A percentile compares a stretch with the other conserved stretches of the same genome.
These are phyloP conservation scores for Parazoanthus atlanticus DNA, from an alignment of 92 coral and sea anemone genomes.

Conservation along the genomic window DNA sequence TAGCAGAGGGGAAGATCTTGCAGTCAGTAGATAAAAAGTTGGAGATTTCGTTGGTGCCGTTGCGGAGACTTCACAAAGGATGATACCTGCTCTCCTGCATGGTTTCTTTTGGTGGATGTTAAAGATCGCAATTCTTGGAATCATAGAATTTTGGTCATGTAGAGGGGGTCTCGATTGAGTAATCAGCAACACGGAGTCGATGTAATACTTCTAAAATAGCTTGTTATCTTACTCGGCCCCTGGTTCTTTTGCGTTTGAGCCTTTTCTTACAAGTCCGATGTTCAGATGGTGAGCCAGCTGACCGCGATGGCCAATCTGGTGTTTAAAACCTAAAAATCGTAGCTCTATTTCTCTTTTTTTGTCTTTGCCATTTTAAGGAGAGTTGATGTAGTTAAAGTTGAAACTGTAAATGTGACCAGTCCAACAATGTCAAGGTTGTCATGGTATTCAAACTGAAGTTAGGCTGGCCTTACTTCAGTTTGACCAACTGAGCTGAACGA, in stretches of 20 bases:
- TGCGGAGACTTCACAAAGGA: too few species aligned
- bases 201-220: too few species aligned
- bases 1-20: slow-evolving; percentile 76
- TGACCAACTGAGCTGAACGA: neutral
- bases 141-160: too few species aligned
- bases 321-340: neutral
- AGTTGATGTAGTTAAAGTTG: neutral
- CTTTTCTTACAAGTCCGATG: too few species aligned
- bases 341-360: neutral
- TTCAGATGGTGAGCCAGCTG: too few species aligned
- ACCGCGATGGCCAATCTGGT: too few species aligned
- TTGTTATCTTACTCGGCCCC: too few species aligned
- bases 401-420: neutral
- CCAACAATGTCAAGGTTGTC: neutral
- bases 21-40: slow-evolving; percentile 69
- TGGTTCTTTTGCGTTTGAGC: too few species aligned
- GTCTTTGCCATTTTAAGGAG: neutral
- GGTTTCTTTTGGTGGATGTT: neutral
- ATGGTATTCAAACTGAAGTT: neutral
- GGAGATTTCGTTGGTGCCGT: too few species aligned
- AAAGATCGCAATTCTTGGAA: too few species aligned
- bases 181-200: too few species aligned
- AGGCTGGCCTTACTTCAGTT: slow-evolving; percentile 39
- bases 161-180: too few species aligned
- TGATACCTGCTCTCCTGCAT: neutral